Base-by-base conservation (phyloP, 2,888 invertebrate species). In the Lapara coniferarum region DNA sequence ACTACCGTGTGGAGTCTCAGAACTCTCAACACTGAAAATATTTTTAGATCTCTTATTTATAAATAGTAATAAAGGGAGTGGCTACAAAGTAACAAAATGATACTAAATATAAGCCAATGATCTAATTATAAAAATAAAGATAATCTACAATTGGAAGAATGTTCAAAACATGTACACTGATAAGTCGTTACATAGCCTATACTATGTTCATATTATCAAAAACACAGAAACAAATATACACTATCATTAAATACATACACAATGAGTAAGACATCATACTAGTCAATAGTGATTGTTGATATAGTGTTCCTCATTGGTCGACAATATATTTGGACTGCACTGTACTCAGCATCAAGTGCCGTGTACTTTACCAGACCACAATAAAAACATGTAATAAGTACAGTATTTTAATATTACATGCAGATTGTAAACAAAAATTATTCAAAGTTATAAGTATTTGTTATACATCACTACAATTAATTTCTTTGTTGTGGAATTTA, bases 101-200 rank as follows among this genome's bases (percentile, higher is more conserved):
- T 44, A 30, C 7, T 10, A 2, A n/a, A 58, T 10, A 10, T n/a
- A 58, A n/a, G n/a, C 37, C 44, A 46, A 16, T 59, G n/a, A 59
- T 16, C 10, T 46, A 59, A 59, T 59, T 59, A 10, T 59, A 16
- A 44, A 10, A 19, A 37, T 14, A 58, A 46, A 44, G 59, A 46
- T 59, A 59, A 46, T 46, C 12, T 4, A 16, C 12, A 10, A 59
- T 59, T 16, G 59, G 16, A 59, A 56, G 25, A 59, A 59, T 59
- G 44, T 46, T 16, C 10, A 37, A 5, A 10, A 44, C 16, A 16
- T 44, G 46, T 59, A 59, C 46, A 59, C 0, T 59, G 59, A 59
- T 59, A 46, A 46, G 0, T 59, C 12, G 44, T 59, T 59, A 59
- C 46, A 37, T 58, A 58, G 51, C 30, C 1, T 2, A 25, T 25